Evolutionary conservation across 2,888 invertebrate genomes (phyloP).

Genomic region (Sclerodermus sp.): DNA sequence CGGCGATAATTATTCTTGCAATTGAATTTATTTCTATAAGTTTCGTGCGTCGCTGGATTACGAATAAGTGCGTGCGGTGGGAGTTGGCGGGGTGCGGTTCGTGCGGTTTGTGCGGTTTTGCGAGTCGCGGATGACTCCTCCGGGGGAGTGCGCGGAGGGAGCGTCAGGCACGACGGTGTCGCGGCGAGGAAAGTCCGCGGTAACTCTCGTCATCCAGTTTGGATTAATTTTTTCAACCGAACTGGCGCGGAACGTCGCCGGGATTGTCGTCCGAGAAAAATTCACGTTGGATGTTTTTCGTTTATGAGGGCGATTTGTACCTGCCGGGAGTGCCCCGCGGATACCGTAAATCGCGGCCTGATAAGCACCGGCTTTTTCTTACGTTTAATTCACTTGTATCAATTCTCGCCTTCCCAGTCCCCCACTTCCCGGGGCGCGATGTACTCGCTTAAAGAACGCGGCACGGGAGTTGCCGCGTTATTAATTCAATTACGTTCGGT

Average conservation of each 20-base stretch:
- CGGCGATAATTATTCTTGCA: conserved; percentile 48
- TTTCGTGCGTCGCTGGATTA: background rate
- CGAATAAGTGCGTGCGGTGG: background rate
- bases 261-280: background rate
- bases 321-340: background rate
- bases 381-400: background rate
- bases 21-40: conserved; percentile 44
- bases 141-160: too few species aligned
- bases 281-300: background rate
- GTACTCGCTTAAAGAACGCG: too few species aligned
- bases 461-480: background rate
- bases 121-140: too few species aligned
- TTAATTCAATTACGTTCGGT: background rate
- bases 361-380: background rate
- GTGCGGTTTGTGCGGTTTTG: too few species aligned
- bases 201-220: too few species aligned
- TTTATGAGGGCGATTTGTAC: background rate
- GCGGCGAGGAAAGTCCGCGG: too few species aligned
- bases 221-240: too few species aligned
- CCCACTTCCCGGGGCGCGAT: too few species aligned
- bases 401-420: background rate
- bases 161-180: too few species aligned
- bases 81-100: too few species aligned
- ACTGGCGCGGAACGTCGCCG: too few species aligned
- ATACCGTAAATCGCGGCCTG: background rate